Conservation (phyloP, 2,888 invertebrate genomes). For the Chouioia cunea region DNA sequence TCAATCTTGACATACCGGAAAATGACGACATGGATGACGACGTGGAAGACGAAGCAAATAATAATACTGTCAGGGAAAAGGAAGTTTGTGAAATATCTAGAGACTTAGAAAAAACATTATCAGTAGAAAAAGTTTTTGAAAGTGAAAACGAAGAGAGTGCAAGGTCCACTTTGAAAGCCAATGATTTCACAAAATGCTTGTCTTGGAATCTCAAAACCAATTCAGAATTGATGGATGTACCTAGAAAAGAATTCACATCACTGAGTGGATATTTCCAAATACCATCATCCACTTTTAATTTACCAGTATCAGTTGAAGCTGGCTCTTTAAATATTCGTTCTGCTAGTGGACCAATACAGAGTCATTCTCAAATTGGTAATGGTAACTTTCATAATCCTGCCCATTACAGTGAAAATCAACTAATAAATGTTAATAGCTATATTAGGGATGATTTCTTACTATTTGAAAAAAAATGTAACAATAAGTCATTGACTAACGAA, state of each 20-base stretch:
- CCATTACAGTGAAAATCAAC: not conserved
- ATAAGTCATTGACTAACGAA: not conserved
- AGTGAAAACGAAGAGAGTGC: slow-evolving; percentile 17
- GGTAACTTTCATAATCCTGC: not conserved
- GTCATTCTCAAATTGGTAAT: not conserved
- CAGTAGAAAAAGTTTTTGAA: slow-evolving; percentile 28
- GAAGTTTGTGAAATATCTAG: not conserved
- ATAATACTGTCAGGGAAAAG: slow-evolving; percentile 13
- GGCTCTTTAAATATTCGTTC: not conserved
- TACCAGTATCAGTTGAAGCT: not conserved
- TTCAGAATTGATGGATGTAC: not conserved
- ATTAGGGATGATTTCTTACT: not conserved
- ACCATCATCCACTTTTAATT: slow-evolving; percentile 20
- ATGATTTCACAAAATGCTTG: slow-evolving; percentile 6
- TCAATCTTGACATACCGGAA: slow-evolving; percentile 55
- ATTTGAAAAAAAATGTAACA: not conserved
- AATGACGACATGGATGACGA: slow-evolving; percentile 45
- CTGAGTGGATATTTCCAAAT: slow-evolving; percentile 32
- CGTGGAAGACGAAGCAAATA: slow-evolving; percentile 39
- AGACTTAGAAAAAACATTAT: slow-evolving; percentile 22
- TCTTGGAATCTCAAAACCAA: slow-evolving; percentile 10
- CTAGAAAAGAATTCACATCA: slow-evolving; percentile 16
- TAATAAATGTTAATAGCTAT: not conserved
- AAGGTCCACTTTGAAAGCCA: not conserved
- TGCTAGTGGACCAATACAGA: not conserved